Evolutionary conservation across 2,797 vertebrate genomes (phyloP).

Genomic region (Anas bernieri): DNA sequence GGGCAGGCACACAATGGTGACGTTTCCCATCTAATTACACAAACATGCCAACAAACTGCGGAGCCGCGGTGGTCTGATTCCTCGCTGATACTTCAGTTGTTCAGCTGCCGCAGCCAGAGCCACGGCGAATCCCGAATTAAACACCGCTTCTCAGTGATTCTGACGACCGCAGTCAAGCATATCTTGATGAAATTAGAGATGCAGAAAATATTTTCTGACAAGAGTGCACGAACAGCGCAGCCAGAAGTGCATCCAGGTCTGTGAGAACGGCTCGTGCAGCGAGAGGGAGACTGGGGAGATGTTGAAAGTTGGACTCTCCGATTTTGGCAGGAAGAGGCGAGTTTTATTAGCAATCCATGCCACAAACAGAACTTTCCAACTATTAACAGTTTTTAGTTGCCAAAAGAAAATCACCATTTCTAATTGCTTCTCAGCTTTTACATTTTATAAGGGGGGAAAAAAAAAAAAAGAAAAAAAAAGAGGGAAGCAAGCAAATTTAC

Average conservation of each 20-base stretch:
- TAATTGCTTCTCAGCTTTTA: constrained; percentile 63
- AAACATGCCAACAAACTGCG: constrained; percentile 48
- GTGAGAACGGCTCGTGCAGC: constrained; percentile 59
- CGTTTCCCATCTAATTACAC: constrained; percentile 44
- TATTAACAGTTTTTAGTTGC: constrained; percentile 76
- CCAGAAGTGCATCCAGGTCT: constrained; percentile 70
- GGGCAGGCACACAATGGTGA: constrained; percentile 7
- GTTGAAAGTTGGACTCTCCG: constrained; percentile 75
- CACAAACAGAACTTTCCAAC: constrained; percentile 78
- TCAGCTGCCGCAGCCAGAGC: constrained; percentile 26
- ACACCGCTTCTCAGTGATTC: constrained; percentile 60
- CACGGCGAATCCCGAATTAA: constrained; percentile 63
- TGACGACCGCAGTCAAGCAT: constrained; percentile 77
- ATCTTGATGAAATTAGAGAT: constrained; percentile 80
- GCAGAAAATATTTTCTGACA: constrained; percentile 81
- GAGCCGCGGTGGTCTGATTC: constrained; percentile 61
- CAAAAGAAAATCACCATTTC: constrained; percentile 71
- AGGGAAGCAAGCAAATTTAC: background rate
- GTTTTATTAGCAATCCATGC: constrained; percentile 78
- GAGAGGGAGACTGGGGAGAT: constrained; percentile 52
- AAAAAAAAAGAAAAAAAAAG: background rate
- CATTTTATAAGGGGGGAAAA: background rate
- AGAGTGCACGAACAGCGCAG: constrained; percentile 70
- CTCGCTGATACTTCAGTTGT: constrained; percentile 73
- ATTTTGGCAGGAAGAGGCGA: constrained; percentile 79